Percentiles rank a stretch among this genome's conserved stretches.
Conservation (phyloP, 2,888 invertebrate species). For the Drosophila villosipedis region DNA sequence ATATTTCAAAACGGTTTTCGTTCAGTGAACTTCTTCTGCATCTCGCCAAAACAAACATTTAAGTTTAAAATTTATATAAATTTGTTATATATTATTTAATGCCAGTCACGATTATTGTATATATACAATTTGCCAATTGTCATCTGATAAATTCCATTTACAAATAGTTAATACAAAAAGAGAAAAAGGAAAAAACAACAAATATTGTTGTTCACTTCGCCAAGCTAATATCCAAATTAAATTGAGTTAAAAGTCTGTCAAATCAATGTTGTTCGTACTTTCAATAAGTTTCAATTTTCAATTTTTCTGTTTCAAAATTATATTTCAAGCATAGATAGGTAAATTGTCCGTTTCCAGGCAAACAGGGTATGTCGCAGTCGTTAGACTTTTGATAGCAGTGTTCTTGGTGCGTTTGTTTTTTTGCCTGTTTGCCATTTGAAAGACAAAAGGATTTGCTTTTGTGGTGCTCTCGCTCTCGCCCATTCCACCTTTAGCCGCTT, state of each 20-base stretch:
- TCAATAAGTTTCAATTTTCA: background rate
- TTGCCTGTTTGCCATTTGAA: slow-evolving; percentile 54
- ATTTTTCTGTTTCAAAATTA: background rate
- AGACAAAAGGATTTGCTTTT: slow-evolving; percentile 78
- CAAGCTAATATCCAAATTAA: background rate
- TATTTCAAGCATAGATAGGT: background rate
- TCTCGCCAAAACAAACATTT: too few species aligned
- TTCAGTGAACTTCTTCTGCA: background rate
- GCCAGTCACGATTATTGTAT: background rate
- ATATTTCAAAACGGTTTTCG: background rate
- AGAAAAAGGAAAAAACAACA: background rate
- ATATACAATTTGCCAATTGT: background rate
- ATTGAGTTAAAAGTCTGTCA: background rate
- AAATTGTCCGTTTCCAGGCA: background rate
- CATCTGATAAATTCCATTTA: background rate
- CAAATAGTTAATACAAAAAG: too few species aligned
- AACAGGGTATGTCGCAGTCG: slow-evolving; percentile 1
- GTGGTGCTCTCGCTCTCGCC: slow-evolving; percentile 42
- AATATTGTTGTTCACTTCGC: background rate
- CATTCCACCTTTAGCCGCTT: background rate
- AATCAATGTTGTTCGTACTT: background rate
- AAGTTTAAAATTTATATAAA: background rate
- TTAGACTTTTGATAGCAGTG: background rate
- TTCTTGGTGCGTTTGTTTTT: background rate
- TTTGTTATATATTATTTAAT: background rate